Base-by-base conservation (phyloP, 2,797 vertebrate species). In the Nyctalus aviator region DNA sequence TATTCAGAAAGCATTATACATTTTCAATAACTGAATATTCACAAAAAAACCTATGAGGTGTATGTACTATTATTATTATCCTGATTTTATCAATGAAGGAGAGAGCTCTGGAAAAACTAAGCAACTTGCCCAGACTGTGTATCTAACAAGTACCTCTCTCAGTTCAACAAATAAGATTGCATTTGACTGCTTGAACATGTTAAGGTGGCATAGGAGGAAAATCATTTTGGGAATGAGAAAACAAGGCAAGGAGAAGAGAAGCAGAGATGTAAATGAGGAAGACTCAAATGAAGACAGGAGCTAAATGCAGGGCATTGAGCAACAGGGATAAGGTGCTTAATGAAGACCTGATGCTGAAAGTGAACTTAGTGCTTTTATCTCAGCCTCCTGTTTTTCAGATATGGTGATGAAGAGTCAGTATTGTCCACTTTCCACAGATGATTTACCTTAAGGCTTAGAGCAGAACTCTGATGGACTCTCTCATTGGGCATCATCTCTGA, bases 1-100 rank as follows among this genome's bases (percentile, higher is more conserved):
- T 48, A 5, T 55, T 93, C 57, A 82, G 59, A 92, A 90, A n/a
- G 7, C 12, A 84, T 91, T 59, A 84, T 41, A 88, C 91, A 69
- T 78, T 77, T 50, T 88, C n/a, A 88, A n/a, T 30, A 71, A 88
- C 1, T 32, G 11, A 90, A 59, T 69, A 15, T 8, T 93, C 50
- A 84, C 57, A 68, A 32, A 12, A 12, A 66, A 91, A 87, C 18
- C 46, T 71, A 12, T 68, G 50, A 79, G 20, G 7, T 69, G 0
- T 21, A 35, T 62, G 17, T 23, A 48, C 12, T 35, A 53, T 15
- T 53, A 62, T 62, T 7, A 76, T 41, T 71, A 27, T 75, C 18
- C 20, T 84, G 20, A 53, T 46, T 69, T 71, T 66, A 72, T 5
- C 20, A 48, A 84, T 8, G 5, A 94, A 59, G 5, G 53, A 32